phyloP scores from a whole-genome alignment of 2,113 vertebrate species.

The Phyllostomus discolor region DNA sequence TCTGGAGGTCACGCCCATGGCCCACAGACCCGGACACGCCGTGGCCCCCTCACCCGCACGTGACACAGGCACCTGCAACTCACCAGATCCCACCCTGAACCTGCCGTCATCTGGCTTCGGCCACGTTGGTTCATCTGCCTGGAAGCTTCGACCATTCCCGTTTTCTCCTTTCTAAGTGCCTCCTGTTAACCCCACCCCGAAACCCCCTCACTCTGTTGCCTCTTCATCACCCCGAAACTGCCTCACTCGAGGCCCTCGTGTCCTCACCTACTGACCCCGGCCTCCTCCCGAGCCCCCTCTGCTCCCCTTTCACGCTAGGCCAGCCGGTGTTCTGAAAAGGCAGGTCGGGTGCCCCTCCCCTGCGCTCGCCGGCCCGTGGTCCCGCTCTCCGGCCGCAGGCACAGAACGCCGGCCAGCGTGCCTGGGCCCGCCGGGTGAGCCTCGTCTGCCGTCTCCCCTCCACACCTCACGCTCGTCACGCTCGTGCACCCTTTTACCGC shows the following conservation, averaged over 20 bases:
- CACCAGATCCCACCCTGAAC: not conserved
- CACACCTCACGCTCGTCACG: too few relatives aligned
- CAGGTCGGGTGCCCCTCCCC: too few relatives aligned
- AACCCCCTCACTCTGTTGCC: not conserved
- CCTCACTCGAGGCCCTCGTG: not conserved
- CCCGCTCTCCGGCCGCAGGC: not conserved
- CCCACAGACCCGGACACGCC: not conserved
- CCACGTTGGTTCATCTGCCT: too few relatives aligned
- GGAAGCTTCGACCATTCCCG: not conserved
- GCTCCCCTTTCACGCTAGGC: not conserved
- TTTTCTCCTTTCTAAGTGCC: not conserved
- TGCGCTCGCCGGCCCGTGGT: not conserved
- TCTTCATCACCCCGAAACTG: not conserved
- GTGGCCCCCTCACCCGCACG: not conserved
- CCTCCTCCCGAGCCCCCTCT: not conserved
- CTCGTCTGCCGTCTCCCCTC: not conserved
- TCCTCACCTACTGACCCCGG: not conserved
- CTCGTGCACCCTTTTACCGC: too few relatives aligned
- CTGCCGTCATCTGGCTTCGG: not conserved
- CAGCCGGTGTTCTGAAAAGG: not conserved
- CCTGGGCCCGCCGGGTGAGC: fast-evolving
- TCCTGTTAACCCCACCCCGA: not conserved
- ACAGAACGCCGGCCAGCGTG: not conserved
- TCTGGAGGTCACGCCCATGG: not conserved
- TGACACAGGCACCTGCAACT: not conserved